These are phyloP conservation scores for Empidonax alnorum DNA, from an alignment of 2,113 vertebrate genomes.

Conservation along the genomic window DNA sequence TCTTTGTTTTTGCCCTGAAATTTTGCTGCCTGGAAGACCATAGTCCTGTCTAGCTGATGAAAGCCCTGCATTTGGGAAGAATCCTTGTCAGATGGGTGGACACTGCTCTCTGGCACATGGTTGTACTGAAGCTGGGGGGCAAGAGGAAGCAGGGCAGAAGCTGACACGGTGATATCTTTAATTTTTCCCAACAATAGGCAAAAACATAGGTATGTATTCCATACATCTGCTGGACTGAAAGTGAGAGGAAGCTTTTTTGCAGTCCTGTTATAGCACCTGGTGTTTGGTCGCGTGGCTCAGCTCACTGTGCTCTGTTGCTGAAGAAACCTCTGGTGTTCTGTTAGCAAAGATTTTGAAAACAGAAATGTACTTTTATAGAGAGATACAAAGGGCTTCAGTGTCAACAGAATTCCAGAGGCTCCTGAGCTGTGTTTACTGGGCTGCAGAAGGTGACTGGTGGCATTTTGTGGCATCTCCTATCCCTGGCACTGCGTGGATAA, in stretches of 20 bases:
- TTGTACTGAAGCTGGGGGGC: not conserved
- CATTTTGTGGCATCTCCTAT: not conserved
- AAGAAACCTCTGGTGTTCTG: not conserved
- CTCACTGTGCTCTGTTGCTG: not conserved
- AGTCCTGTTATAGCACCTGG: fast-evolving
- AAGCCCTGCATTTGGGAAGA: not conserved
- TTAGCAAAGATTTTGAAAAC: not conserved
- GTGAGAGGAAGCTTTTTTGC: not conserved
- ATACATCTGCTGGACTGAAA: fast-evolving
- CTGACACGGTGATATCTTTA: not conserved
- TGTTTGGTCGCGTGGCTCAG: not conserved
- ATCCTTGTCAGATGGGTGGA: not conserved
- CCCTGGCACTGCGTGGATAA: not conserved
- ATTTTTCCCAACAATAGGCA: not conserved
- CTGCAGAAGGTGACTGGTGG: not conserved
- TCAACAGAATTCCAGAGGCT: not conserved
- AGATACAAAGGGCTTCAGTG: not conserved
- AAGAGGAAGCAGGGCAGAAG: not conserved
- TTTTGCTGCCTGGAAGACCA: not conserved
- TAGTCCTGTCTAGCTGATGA: not conserved
- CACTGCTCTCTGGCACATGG: fast-evolving
- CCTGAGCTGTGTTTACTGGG: not conserved
- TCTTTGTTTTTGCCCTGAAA: not conserved
- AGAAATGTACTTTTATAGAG: not conserved
- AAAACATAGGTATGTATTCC: not conserved